These are phyloP conservation scores for Syngnathus scovelli DNA, from an alignment of 2,113 vertebrate genomes.

Conservation along the genomic window DNA sequence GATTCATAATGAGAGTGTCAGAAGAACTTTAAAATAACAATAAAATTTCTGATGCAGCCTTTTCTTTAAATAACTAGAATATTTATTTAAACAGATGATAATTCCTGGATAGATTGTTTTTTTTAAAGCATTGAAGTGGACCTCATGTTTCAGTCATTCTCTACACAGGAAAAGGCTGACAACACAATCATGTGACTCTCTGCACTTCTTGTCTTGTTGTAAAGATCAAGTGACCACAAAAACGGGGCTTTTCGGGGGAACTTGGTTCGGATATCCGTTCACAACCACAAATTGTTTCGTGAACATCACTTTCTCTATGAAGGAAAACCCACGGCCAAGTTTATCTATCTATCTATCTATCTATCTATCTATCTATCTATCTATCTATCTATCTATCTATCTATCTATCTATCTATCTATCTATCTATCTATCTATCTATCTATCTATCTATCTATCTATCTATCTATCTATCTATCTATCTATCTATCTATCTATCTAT, in stretches of 20 bases:
- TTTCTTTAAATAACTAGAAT: too few relatives aligned
- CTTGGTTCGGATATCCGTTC: neutral
- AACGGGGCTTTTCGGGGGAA: conserved; percentile 10
- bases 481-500: too few relatives aligned
- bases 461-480: too few relatives aligned
- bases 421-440: too few relatives aligned
- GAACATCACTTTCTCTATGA: neutral
- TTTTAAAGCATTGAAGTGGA: neutral
- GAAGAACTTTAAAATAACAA: neutral
- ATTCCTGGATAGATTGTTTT: neutral
- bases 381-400: too few relatives aligned
- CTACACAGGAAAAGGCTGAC: neutral
- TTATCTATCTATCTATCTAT: neutral
- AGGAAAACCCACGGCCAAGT: neutral
- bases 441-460: too few relatives aligned
- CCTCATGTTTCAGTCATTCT: neutral
- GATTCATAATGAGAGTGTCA: conserved; percentile 16
- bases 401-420: too few relatives aligned
- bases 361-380: too few relatives aligned
- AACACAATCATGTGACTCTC: neutral
- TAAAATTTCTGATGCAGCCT: too few relatives aligned
- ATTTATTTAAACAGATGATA: neutral
- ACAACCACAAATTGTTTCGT: neutral
- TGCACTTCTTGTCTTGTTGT: neutral
- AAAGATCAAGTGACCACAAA: neutral